Conservation (phyloP, 2,888 invertebrate species). For the Dynastes grantii region DNA sequence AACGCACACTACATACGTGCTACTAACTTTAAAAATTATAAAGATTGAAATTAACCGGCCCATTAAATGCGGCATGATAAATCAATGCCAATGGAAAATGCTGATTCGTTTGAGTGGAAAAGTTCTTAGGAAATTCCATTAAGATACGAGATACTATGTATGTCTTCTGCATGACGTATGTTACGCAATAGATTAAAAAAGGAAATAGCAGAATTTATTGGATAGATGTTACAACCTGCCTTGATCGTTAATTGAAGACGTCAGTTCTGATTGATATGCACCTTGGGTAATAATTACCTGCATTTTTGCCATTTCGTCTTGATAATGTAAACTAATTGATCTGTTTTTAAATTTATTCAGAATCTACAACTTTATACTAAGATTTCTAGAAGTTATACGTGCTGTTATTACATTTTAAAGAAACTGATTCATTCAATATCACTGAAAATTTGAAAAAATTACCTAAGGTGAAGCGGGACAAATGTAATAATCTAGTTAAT, state of each 20-base stretch:
- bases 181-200: not conserved
- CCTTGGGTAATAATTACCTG: too few species aligned
- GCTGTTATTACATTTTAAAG: too few species aligned
- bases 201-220: not conserved
- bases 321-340: too few species aligned
- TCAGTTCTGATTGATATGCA: not conserved
- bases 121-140: conserved; percentile 40
- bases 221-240: not conserved
- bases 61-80: conserved; percentile 32
- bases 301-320: too few species aligned
- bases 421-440: too few species aligned
- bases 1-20: not conserved
- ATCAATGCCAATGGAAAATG: conserved; percentile 44
- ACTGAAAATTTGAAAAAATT: too few species aligned
- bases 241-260: not conserved
- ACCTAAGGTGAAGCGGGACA: too few species aligned
- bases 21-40: conserved; percentile 3
- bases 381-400: too few species aligned
- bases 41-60: conserved; percentile 35
- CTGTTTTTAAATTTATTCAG: too few species aligned
- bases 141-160: conserved; percentile 6
- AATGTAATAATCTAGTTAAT: too few species aligned
- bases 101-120: conserved; percentile 24
- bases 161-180: not conserved
- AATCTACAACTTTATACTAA: too few species aligned